These are phyloP conservation scores for Rapana venosa DNA, from an alignment of 2,888 invertebrate genomes.

Conservation along the genomic window DNA sequence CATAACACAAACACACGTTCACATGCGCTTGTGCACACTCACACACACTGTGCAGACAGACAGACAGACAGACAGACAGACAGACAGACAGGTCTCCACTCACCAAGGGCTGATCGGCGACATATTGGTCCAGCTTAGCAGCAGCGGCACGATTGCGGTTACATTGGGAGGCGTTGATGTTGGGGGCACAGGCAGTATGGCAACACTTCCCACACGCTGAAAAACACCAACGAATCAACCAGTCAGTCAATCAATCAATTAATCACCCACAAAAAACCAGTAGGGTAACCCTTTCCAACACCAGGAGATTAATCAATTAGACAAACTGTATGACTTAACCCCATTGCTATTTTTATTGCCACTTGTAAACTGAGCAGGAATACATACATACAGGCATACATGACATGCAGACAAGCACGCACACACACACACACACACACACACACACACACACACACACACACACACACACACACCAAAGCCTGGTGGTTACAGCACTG, in stretches of 20 bases:
- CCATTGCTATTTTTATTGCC: no score
- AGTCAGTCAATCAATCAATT: no score
- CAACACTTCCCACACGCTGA: constrained; percentile 51
- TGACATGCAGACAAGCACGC: not conserved
- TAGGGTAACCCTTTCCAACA: no score
- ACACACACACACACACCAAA: not conserved
- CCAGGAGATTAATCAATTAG: no score
- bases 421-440: not conserved
- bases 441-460: not conserved
- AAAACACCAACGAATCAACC: not conserved
- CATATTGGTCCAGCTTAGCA: constrained; percentile 20
- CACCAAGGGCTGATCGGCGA: constrained; percentile 36
- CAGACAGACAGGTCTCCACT: not conserved
- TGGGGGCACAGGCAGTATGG: constrained; percentile 41
- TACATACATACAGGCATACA: not conserved
- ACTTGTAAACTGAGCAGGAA: no score
- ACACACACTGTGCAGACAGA: not conserved
- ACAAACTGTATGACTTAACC: no score
- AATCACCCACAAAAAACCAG: no score
- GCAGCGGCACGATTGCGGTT: constrained; percentile 47
- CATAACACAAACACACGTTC: not conserved
- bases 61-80: not conserved
- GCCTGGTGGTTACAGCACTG: not conserved
- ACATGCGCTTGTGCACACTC: not conserved
- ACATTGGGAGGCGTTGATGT: constrained; percentile 49